These are phyloP conservation scores for Pseudomyrmex concolor DNA, from an alignment of 1,140 invertebrate genomes.

Conservation along the genomic window DNA sequence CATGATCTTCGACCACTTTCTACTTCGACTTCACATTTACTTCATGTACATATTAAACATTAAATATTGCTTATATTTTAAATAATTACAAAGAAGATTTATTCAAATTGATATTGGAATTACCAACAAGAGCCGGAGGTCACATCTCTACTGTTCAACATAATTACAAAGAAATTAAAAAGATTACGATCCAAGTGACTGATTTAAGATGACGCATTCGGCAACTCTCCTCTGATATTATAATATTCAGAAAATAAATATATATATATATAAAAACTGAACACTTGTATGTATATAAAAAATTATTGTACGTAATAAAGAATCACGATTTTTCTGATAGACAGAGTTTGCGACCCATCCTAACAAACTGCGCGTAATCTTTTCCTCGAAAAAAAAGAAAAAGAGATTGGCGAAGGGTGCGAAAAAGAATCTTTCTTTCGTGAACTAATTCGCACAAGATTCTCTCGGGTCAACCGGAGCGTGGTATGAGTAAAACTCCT, in stretches of 20 bases:
- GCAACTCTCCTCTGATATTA: neutral
- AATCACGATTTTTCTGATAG: neutral
- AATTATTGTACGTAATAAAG: neutral
- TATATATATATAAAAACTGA: neutral
- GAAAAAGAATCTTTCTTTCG: slow-evolving; percentile 38
- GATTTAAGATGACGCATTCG: neutral
- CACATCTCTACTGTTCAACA: too few species aligned
- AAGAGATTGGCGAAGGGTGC: neutral
- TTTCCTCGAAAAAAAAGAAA: neutral
- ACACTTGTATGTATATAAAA: too few species aligned
- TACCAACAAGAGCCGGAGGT: too few species aligned
- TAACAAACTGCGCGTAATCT: slow-evolving; percentile 45
- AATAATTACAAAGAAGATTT: too few species aligned
- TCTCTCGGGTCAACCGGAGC: slow-evolving; percentile 58
- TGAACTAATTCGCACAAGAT: slow-evolving; percentile 65
- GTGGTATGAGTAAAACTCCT: neutral
- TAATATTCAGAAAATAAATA: neutral
- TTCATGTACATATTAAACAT: too few species aligned
- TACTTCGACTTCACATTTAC: too few species aligned
- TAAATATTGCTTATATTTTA: too few species aligned
- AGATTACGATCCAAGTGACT: too few species aligned
- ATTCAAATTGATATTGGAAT: too few species aligned
- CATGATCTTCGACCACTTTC: neutral
- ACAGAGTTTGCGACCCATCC: neutral
- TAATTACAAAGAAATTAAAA: too few species aligned